Conservation (phyloP, 1,140 invertebrate species). For the Oryctes rhinoceros region DNA sequence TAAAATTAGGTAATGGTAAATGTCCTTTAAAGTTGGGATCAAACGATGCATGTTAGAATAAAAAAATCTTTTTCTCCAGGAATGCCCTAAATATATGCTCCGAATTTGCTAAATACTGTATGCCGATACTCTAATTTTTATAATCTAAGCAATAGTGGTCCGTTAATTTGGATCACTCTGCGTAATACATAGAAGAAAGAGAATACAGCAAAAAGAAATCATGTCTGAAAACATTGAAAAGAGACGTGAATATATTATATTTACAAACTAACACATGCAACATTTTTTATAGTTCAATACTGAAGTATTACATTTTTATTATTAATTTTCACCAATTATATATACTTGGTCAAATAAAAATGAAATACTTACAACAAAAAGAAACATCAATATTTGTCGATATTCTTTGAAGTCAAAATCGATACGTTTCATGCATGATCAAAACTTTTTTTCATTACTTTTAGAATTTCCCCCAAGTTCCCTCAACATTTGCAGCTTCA, state of each 20-base stretch:
- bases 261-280: conserved; percentile 17
- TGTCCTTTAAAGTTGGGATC: no score
- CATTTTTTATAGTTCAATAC: not conserved
- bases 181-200: not conserved
- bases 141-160: no score
- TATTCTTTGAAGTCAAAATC: not conserved
- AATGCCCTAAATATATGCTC: no score
- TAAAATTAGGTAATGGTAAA: no score
- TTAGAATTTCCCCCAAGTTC: no score
- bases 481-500: no score
- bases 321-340: not conserved
- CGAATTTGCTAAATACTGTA: no score
- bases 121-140: no score
- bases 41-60: no score
- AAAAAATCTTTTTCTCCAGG: no score
- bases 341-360: not conserved
- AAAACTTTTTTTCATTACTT: not conserved
- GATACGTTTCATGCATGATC: conserved; percentile 6
- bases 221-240: not conserved
- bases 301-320: conserved; percentile 20
- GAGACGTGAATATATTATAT: not conserved
- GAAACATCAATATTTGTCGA: not conserved
- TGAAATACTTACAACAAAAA: not conserved
- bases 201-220: not conserved
- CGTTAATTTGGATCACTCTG: not conserved